phyloP scores from a whole-genome alignment of 2,888 invertebrate species.

The Mesoligia furuncula region DNA sequence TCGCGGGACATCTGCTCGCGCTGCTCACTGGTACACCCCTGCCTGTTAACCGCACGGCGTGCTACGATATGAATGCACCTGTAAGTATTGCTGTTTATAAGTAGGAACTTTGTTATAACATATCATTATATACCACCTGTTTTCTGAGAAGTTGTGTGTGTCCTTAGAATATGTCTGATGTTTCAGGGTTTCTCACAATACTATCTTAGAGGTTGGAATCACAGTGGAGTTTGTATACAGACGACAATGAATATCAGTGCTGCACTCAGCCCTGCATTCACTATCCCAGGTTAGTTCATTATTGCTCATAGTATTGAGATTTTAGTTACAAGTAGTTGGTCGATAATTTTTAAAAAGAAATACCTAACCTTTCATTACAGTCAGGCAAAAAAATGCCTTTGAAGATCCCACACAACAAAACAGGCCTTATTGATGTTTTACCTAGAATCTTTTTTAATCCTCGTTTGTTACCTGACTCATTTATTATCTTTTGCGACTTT shows the following conservation, averaged over 20 bases:
- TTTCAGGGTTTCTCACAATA: conserved; percentile 84
- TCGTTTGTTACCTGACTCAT: not conserved
- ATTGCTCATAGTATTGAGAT: conserved; percentile 1
- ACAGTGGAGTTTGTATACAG: conserved; percentile 93
- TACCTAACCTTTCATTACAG: not conserved
- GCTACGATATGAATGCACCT: conserved; percentile 68
- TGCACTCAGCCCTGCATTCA: conserved; percentile 96
- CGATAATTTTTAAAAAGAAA: not conserved
- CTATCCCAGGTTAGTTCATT: conserved; percentile 90
- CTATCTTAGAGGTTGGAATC: conserved; percentile 93
- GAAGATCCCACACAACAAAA: not conserved
- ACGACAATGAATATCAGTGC: conserved; percentile 93
- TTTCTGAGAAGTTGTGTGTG: not conserved
- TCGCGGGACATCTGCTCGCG: conserved; percentile 91
- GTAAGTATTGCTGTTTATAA: conserved; percentile 64
- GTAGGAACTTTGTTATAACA: not conserved
- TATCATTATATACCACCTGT: not conserved
- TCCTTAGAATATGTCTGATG: not conserved
- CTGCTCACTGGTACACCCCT: conserved; percentile 90
- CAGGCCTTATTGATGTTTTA: not conserved
- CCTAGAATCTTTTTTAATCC: not conserved
- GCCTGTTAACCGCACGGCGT: conserved; percentile 69
- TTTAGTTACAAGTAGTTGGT: not conserved
- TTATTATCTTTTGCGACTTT: not conserved
- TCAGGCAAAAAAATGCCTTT: not conserved